phyloP scores from a whole-genome alignment of 2,888 invertebrate genomes.

The Drosophila peninsularis region DNA sequence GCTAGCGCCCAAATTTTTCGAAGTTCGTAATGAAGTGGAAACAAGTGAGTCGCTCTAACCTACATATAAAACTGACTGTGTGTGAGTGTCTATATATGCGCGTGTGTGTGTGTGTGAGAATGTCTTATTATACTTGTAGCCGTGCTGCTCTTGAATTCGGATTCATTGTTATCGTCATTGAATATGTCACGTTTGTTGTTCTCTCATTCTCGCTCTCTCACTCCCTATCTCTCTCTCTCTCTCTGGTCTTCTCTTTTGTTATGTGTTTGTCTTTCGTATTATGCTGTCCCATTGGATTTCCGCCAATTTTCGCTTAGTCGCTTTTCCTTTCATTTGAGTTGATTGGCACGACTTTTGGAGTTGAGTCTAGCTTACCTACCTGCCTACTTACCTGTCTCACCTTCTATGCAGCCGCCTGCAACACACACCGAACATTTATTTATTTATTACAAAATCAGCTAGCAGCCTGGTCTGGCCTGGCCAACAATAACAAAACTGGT shows the following conservation, averaged over 20 bases:
- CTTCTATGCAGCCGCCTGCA: constrained; percentile 40
- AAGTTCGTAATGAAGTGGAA: constrained; percentile 79
- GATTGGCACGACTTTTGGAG: constrained; percentile 51
- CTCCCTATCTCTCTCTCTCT: too few relatives aligned
- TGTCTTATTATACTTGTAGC: constrained; percentile 2
- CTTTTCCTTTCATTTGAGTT: constrained; percentile 56
- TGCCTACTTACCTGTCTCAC: constrained; percentile 39
- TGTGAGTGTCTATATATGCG: neutral
- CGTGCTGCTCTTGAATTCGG: constrained; percentile 44
- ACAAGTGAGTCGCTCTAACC: constrained; percentile 76
- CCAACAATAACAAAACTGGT: constrained; percentile 52
- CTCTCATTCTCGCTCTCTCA: neutral
- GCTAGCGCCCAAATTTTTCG: constrained; percentile 83
- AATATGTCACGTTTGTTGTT: constrained; percentile 27
- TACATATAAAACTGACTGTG: neutral
- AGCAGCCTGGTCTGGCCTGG: neutral
- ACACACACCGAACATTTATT: constrained; percentile 1
- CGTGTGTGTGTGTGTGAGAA: neutral
- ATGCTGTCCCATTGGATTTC: constrained; percentile 45
- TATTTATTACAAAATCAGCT: constrained; percentile 13
- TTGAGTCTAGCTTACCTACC: constrained; percentile 25
- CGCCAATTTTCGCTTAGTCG: constrained; percentile 32
- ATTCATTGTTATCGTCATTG: constrained; percentile 38
- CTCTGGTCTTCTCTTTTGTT: neutral
- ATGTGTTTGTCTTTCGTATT: neutral